phyloP scores from a whole-genome alignment of 2,888 invertebrate genomes.

The Psylliodes chrysocephalus region DNA sequence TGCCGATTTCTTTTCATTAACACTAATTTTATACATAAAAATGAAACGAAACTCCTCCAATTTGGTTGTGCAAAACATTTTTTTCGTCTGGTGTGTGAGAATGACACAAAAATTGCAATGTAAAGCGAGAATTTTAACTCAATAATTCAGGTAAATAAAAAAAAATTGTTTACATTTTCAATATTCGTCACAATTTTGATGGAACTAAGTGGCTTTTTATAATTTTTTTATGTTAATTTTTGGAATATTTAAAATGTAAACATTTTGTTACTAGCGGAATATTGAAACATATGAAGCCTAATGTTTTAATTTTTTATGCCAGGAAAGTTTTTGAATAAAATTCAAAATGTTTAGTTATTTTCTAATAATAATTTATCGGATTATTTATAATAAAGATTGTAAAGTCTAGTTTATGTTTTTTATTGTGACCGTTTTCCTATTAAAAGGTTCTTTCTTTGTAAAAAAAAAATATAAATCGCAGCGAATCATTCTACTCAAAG shows the following conservation, averaged over 20 bases:
- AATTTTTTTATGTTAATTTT: conserved; percentile 4
- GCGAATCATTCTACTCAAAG: too few relatives aligned
- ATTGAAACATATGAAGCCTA: conserved; percentile 7
- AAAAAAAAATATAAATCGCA: too few relatives aligned
- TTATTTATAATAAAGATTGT: conserved; percentile 11
- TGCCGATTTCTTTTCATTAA: too few relatives aligned
- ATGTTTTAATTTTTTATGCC: not conserved
- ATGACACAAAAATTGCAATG: not conserved
- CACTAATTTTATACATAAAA: too few relatives aligned
- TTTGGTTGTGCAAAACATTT: not conserved
- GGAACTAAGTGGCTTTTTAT: not conserved
- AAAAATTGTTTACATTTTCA: not conserved
- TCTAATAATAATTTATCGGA: conserved; percentile 9
- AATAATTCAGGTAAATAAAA: not conserved
- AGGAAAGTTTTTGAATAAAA: conserved; percentile 1
- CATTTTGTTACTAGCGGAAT: not conserved
- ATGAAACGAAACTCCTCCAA: not conserved
- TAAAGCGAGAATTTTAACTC: not conserved
- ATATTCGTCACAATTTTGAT: not conserved
- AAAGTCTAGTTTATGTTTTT: conserved; percentile 1
- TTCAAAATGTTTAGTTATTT: conserved; percentile 9
- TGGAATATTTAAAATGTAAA: conserved; percentile 7
- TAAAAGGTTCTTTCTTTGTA: too few relatives aligned
- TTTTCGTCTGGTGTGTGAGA: not conserved
- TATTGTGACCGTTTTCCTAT: too few relatives aligned